Evolutionary conservation across 92 coral and sea anemone genomes (phyloP), one percentile per base, ranked within the genome.

Genomic region (Pocillopora grandis): DNA sequence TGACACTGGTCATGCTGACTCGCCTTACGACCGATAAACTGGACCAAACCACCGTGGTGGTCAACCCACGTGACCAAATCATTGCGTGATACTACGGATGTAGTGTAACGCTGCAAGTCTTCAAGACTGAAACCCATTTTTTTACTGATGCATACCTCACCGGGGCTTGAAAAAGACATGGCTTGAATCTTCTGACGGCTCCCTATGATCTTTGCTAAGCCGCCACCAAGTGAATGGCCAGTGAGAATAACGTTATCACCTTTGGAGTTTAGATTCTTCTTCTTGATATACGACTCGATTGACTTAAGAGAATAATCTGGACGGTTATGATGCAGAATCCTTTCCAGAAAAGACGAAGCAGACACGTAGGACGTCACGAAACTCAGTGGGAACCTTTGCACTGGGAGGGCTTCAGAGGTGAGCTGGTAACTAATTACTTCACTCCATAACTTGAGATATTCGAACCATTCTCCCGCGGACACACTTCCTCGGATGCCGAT

Each of bases 41-140:
- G 95, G 49, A 92, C 93, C 78, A 92, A 85, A 19, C 95, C 95
- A 17, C 95, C 91, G 70, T 91, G 84, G 12, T 36, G 78, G 70
- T 90, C 95, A 36, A 92, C 62, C 95, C 95, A 92, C 81, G 95
- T 89, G 72, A 92, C 82, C 31, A 88, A 67, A 73, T 92, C 95
- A 81, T 87, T 75, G 65, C 80, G 87, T 18, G 91, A 90, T 57
- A 88, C 82, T 49, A 92, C 85, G n/a, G 95, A 87, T 18, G 93
- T 85, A 8, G 95, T 87, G 90, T 84, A 90, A 48, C 59, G 75
- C 75, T 92, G 90, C 58, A 87, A 79, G 86, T 90, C 91, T 18
- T 82, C 79, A 16, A 92, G 79, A 2, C 87, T 48, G 72, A 90
- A 84, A 68, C 77, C 78, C 58, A 89, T 80, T 88, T 92, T 92